Evolutionary conservation across 2,113 vertebrate genomes (phyloP).

Genomic region (Urocolius indicus): DNA sequence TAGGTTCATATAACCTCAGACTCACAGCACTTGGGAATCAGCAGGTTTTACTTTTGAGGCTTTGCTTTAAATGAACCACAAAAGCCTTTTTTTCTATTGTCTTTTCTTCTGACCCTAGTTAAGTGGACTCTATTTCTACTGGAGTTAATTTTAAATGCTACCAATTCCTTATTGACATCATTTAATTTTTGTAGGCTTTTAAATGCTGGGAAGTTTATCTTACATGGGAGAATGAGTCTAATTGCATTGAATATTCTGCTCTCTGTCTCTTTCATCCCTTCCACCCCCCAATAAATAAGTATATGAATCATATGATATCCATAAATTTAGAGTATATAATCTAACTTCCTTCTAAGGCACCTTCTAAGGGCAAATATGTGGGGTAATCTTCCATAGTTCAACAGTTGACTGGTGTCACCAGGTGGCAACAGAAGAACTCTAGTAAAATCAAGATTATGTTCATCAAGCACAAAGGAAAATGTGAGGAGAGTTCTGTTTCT

Average conservation of each 20-base stretch:
- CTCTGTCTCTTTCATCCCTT: neutral
- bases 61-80: conserved; percentile 2
- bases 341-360: neutral
- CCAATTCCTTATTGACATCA: neutral
- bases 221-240: neutral
- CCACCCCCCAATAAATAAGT: neutral
- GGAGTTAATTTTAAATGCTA: neutral
- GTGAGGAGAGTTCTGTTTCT: neutral
- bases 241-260: neutral
- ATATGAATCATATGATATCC: neutral
- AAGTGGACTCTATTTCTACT: neutral
- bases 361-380: neutral
- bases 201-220: neutral
- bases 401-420: neutral
- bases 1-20: conserved; percentile 53
- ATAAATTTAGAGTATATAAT: neutral
- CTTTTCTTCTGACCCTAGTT: neutral
- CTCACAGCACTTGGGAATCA: neutral
- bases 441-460: neutral
- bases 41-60: neutral
- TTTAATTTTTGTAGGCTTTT: neutral
- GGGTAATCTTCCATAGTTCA: neutral
- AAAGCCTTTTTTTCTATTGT: neutral
- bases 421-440: neutral
- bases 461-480: neutral